Evolutionary conservation across 2,888 invertebrate species (phyloP), one percentile per base, ranked within the genome.

Genomic region (Philereme transversata): DNA sequence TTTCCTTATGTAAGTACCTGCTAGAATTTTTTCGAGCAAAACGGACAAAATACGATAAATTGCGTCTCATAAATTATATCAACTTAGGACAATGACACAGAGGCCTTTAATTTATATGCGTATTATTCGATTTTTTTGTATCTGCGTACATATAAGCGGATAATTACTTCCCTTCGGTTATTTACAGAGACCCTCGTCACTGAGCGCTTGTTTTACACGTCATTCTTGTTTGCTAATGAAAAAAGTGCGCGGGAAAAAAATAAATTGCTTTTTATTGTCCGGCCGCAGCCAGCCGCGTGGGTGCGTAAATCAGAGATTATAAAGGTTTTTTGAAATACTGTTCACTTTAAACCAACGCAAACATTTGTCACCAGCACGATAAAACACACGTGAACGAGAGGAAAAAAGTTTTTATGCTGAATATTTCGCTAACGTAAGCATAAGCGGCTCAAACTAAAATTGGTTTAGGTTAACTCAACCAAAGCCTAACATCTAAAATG

Each of bases 201-300:
- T 70, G 81, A 82, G 76, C 78, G 86, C 84, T 88, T 88, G 88
- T 90, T 90, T 88, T 87, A 90, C 89, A 88, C 87, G 86, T 90
- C 90, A 88, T 86, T 87, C 88, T 82, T 84, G 86, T 88, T 88
- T 85, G 84, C 86, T 89, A 90, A 90, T 90, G 90, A 90, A 90
- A 90, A 89, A 89, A 88, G 82, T 84, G 81, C 76, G 79, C 80
- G 70, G 79, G 75, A 68, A 77, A 85, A 84, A 87, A 86, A 86
- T 87, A 85, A 88, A 90, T 87, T 88, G 88, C 84, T 86, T 89
- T 88, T 84, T 85, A 88, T 88, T 88, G 87, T 88, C 78, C 81
- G 73, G 74, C 81, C 82, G 78, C 86, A 81, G 71, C 67, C 77
- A 80, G 70, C 69, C 77, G 75, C 68, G 72, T 71, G 81, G 80